Evolutionary conservation across 2,113 vertebrate genomes (phyloP).

Genomic region (Globicephala melas): DNA sequence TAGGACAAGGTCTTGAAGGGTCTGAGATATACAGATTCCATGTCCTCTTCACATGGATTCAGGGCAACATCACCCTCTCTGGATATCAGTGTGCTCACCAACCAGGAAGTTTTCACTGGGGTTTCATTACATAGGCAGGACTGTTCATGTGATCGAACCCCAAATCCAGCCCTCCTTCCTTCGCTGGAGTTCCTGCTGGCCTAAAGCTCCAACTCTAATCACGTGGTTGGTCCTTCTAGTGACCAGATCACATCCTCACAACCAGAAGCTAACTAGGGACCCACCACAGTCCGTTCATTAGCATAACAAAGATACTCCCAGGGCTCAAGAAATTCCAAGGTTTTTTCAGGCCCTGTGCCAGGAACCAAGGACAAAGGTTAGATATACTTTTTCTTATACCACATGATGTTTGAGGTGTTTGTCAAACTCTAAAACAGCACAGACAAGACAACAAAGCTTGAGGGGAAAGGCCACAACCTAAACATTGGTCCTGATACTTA

Average conservation of each 20-base stretch:
- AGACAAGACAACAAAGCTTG: neutral
- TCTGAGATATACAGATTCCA: neutral
- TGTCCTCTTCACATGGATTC: too few relatives aligned
- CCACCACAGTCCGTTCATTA: neutral
- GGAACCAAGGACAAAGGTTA: neutral
- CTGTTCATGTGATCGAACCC: neutral
- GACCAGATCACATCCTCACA: neutral
- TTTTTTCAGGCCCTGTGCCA: neutral
- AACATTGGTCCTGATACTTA: neutral
- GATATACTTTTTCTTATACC: neutral
- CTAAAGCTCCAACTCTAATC: constrained; percentile 21
- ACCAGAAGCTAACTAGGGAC: neutral
- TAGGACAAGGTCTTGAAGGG: neutral
- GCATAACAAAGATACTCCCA: neutral
- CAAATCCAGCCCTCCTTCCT: neutral
- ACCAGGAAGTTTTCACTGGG: neutral
- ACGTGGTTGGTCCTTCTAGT: neutral
- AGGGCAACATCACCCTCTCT: too few relatives aligned
- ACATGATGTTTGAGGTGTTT: neutral
- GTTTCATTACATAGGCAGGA: neutral
- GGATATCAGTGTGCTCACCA: neutral
- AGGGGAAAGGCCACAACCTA: neutral
- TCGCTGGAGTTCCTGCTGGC: neutral
- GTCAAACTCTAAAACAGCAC: neutral
- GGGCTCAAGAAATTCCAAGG: neutral